Conservation (phyloP, 2,797 vertebrate genomes). For the Phaenicophaeus curvirostris region DNA sequence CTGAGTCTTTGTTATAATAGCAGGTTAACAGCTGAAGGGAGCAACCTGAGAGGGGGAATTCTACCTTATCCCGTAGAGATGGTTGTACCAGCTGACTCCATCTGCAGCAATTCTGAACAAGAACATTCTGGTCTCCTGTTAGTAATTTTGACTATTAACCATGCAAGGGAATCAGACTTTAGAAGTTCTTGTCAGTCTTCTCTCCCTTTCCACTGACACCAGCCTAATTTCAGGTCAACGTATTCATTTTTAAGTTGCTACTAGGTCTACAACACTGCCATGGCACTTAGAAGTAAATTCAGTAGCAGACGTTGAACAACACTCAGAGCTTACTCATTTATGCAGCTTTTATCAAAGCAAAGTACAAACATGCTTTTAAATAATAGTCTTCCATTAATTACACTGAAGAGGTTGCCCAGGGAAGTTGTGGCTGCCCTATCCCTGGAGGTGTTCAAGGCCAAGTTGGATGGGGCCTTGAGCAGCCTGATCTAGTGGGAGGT, state of each 20-base stretch:
- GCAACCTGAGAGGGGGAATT: not conserved
- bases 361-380: not conserved
- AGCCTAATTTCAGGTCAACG: not conserved
- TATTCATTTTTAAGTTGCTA: not conserved
- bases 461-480: too few relatives aligned
- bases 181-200: not conserved
- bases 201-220: not conserved
- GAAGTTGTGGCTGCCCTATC: too few relatives aligned
- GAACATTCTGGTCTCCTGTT: not conserved
- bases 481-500: too few relatives aligned
- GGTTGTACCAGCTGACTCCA: not conserved
- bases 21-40: not conserved
- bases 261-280: not conserved
- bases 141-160: not conserved
- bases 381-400: not conserved
- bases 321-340: not conserved
- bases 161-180: not conserved
- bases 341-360: not conserved
- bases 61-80: not conserved
- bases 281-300: not conserved
- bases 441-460: too few relatives aligned
- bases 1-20: not conserved
- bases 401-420: not conserved
- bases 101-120: not conserved
- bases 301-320: not conserved